These are phyloP conservation scores for Paraescarpia echinospica DNA, from an alignment of 1,140 invertebrate species.

Conservation along the genomic window DNA sequence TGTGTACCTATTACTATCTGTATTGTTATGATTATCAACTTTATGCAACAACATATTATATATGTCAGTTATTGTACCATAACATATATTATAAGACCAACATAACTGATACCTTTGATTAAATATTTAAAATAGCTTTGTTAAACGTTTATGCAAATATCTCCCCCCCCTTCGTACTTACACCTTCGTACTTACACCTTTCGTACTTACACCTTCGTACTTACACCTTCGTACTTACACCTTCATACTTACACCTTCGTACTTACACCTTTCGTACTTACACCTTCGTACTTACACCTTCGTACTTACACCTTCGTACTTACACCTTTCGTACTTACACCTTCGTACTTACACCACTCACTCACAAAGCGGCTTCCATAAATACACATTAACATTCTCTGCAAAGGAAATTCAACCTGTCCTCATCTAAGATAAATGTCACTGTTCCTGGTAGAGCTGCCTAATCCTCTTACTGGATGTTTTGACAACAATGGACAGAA, in stretches of 20 bases:
- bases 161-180: neutral
- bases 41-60: too few species aligned
- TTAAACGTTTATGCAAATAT: neutral
- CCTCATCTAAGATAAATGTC: neutral
- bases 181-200: neutral
- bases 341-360: neutral
- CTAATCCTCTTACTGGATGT: neutral
- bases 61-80: neutral
- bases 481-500: neutral
- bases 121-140: neutral
- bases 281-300: neutral
- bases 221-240: neutral
- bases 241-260: too few species aligned
- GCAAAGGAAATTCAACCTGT: neutral
- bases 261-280: neutral
- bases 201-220: neutral
- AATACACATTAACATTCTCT: neutral
- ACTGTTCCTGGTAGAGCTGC: neutral
- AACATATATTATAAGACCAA: neutral
- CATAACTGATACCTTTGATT: neutral
- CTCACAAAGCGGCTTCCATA: neutral
- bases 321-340: neutral
- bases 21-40: too few species aligned
- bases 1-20: too few species aligned
- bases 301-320: neutral